Percentiles rank a stretch among this genome's conserved stretches.
These are phyloP conservation scores for Lipophrys pholis DNA, from an alignment of 2,113 vertebrate species.

Conservation along the genomic window DNA sequence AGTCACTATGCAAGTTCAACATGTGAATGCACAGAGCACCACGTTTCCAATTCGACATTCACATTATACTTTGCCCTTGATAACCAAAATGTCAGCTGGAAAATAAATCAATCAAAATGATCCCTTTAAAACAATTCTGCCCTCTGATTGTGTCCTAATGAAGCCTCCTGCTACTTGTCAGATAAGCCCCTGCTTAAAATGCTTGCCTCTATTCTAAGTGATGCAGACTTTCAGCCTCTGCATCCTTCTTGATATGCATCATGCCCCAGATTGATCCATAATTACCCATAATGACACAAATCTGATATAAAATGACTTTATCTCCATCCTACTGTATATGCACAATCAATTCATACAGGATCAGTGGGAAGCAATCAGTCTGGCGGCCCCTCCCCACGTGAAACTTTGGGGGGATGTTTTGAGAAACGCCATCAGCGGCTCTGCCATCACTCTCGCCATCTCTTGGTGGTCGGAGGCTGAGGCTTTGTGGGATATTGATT, in stretches of 20 bases:
- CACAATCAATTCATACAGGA: constrained; percentile 58
- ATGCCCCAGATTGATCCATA: constrained; percentile 43
- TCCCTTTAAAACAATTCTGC: constrained; percentile 47
- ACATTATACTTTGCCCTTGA: constrained; percentile 36
- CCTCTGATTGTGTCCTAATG: constrained; percentile 49
- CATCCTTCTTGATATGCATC: constrained; percentile 27
- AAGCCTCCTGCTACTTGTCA: constrained; percentile 50
- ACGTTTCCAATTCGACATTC: constrained; percentile 36
- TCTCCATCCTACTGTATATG: constrained; percentile 46
- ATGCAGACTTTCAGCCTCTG: constrained; percentile 15
- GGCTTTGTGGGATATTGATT: constrained; percentile 86
- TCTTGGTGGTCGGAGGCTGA: constrained; percentile 79
- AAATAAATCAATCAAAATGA: constrained; percentile 56
- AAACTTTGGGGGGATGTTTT: constrained; percentile 67
- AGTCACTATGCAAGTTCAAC: constrained; percentile 29
- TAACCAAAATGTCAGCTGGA: constrained; percentile 42
- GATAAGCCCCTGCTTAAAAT: constrained; percentile 25
- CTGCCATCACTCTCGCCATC: constrained; percentile 77
- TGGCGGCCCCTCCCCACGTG: constrained; percentile 41
- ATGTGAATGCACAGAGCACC: constrained; percentile 27
- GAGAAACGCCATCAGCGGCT: constrained; percentile 75
- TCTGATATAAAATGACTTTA: constrained; percentile 57
- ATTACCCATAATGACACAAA: constrained; percentile 53
- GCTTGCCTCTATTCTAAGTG: constrained; percentile 31
- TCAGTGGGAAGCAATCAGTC: constrained; percentile 53